Base-by-base conservation (phyloP, 2,888 invertebrate genomes). In the Sipha maydis region DNA sequence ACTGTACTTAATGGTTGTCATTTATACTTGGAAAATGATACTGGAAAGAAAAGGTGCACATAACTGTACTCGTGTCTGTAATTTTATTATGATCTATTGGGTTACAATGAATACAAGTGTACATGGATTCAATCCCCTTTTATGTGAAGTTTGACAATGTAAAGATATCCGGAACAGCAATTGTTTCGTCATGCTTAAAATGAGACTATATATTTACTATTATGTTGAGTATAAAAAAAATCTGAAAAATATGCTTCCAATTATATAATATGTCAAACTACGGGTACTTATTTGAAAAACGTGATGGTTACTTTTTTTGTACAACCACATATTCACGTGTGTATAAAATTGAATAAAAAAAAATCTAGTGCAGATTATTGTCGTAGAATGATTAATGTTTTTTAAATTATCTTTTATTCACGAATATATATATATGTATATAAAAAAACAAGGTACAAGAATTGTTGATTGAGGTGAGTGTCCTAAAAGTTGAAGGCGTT, bases 131-230 rank as follows among this genome's bases (percentile, higher is more conserved):
- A 88, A 61, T 25, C 7, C 8, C 88, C 67, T 54, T 85, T 85
- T 76, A 41, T 25, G 31, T 41, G 31, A 41, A 85, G 61, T 86
- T 80, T 80, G 73, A 86, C 79, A 86, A 86, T 82, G 61, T 82
- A 82, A 75, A 82, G 80, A 80, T 80, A 82, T 88, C 31, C 82
- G 31, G 78, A 71, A 80, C 41, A 75, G 61, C 34, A 67, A 41
- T 61, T 82, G 67, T 80, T 88, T 75, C 75, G 88, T 88, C 88
- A 88, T 82, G 88, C 75, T 76, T 67, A 82, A 88, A 80, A 82
- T 48, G 61, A 82, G 88, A 88, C 56, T 67, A 67, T 28, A 34
- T 80, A 83, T 31, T 61, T 38, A 78, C 85, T 82, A 88, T 88
- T 88, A 88, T 88, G 61, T 88, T 19, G 41, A 82, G n/a, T 75